A percentile compares a stretch with the other conserved stretches of the same genome.
Conservation (phyloP, 1,140 invertebrate species). For the Microplitis mediator region DNA sequence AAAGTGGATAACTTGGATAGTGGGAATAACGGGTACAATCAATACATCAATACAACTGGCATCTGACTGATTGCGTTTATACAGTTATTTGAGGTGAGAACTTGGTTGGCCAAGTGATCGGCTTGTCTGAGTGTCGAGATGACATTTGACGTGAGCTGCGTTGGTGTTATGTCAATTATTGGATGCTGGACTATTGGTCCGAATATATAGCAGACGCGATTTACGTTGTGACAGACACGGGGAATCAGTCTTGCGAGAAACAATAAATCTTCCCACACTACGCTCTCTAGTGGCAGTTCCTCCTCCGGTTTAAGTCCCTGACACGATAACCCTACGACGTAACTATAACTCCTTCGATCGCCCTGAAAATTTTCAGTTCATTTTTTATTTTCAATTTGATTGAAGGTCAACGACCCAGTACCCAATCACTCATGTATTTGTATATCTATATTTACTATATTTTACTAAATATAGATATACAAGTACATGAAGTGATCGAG, state of each 20-base stretch:
- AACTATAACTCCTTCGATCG: constrained; percentile 92
- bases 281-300: constrained; percentile 66
- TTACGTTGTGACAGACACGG: constrained; percentile 94
- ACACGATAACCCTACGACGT: constrained; percentile 91
- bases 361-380: constrained; percentile 59
- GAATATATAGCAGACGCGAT: constrained; percentile 94
- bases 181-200: constrained; percentile 86
- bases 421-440: no score
- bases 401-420: background rate
- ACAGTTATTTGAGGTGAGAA: constrained; percentile 72
- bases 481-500: no score
- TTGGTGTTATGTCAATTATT: constrained; percentile 92
- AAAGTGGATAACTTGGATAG: no score
- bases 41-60: constrained; percentile 95
- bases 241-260: constrained; percentile 91
- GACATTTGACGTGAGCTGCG: constrained; percentile 86
- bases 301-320: constrained; percentile 70
- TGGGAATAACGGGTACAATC: no score
- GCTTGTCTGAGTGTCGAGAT: constrained; percentile 87
- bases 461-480: no score
- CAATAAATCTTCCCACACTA: constrained; percentile 89
- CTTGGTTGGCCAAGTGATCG: constrained; percentile 85
- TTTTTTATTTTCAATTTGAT: no score
- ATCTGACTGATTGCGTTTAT: constrained; percentile 88
- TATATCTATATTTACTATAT: no score